Base-by-base conservation (phyloP, 2,113 vertebrate genomes). In the Polypterus bichir region DNA sequence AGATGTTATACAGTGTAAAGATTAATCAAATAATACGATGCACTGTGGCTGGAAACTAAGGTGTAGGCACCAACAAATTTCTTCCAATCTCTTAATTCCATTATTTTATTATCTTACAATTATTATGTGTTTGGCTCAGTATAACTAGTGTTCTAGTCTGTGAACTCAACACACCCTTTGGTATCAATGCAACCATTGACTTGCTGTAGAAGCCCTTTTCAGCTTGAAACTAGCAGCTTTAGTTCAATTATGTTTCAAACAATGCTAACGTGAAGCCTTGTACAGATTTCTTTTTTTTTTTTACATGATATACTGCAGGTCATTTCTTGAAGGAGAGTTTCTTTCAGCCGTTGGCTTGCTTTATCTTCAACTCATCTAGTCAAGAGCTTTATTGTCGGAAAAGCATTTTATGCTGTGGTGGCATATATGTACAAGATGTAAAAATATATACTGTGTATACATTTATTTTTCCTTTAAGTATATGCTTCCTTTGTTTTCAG, bases 401-500 rank as follows among this genome's bases (percentile, higher is more conserved):
- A 27, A 27, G 27, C 27, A 27, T 27, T 27, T 27, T 55, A 54
- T 54, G 60, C 54, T 44, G 49, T 57, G 49, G 9, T 47, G 51
- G 44, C 44, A 44, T n/a, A 2, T 67, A 63, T 57, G 59, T 68
- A 69, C 47, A 67, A 63, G 70, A 70, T 55, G 48, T 7, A 65
- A 63, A 68, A 3, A 6, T 54, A 60, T 69, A 59, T 46, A 59
- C 65, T 44, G 55, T 44, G 48, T 48, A 1, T 64, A 46, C 46
- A 65, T 51, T 46, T 46, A 64, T 53, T 59, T 66, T 65, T 62
- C 58, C 64, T 59, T 89, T 83, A 97, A 11, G 89, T 84, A 5
- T 89, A 91, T 0, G 83, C 79, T 60, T 95, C 92, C 62, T 85
- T 81, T 49, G 82, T 73, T 67, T 92, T 91, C 54, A 94, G 65